Conservation (phyloP, 2,797 vertebrate genomes). For the Eulemur mongoz region DNA sequence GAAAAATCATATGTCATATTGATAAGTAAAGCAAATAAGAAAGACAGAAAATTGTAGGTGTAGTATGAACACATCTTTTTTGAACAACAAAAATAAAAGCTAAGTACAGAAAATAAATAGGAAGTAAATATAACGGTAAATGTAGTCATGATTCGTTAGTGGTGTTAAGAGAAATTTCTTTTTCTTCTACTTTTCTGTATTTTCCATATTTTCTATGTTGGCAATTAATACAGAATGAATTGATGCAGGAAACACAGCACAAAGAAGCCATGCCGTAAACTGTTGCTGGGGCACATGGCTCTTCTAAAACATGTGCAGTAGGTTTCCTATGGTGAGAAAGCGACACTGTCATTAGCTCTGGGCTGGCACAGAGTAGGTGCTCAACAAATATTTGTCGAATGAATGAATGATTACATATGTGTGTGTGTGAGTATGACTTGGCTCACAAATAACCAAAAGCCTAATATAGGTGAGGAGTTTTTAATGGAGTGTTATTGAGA, state of each 20-base stretch:
- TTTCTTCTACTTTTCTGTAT: not conserved
- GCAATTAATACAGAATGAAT: slow-evolving; percentile 13
- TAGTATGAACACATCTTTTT: not conserved
- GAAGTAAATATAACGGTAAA: not conserved
- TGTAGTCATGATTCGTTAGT: not conserved
- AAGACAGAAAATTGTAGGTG: not conserved
- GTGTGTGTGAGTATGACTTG: slow-evolving; percentile 47
- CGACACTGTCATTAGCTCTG: slow-evolving; percentile 22
- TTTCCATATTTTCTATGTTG: not conserved
- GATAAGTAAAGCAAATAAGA: not conserved
- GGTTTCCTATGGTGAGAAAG: slow-evolving; percentile 41
- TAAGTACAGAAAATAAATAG: not conserved
- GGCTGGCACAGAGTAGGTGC: slow-evolving; percentile 58
- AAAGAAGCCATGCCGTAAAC: not conserved
- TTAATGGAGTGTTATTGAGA: slow-evolving; percentile 75
- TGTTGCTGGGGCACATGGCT: not conserved
- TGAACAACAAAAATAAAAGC: not conserved
- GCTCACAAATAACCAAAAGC: slow-evolving; percentile 48
- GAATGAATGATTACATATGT: slow-evolving; percentile 54
- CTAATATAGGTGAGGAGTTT: slow-evolving; percentile 64
- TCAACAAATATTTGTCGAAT: slow-evolving; percentile 75
- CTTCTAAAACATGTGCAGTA: not conserved
- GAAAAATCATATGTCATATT: not conserved
- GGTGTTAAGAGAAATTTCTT: not conserved
- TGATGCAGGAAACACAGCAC: not conserved